Conservation (phyloP, 2,797 vertebrate genomes). For the Falco naumanni region DNA sequence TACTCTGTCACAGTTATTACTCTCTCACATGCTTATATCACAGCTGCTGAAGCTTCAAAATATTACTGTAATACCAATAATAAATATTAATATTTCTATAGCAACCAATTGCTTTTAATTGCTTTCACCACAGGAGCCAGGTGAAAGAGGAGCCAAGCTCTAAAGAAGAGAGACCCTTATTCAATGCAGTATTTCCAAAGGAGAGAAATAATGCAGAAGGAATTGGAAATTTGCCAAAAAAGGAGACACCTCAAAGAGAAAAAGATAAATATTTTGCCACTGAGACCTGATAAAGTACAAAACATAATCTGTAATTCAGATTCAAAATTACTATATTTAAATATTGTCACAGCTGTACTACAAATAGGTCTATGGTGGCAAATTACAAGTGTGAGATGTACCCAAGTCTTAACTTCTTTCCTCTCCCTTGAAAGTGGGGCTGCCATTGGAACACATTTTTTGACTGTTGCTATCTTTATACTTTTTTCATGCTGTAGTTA, state of each 20-base stretch:
- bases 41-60: conserved; percentile 10
- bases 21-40: not conserved
- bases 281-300: conserved; percentile 36
- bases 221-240: conserved; percentile 50
- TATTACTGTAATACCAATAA: conserved; percentile 36
- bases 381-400: not conserved
- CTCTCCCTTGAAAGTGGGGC: not conserved
- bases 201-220: not conserved
- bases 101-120: conserved; percentile 53
- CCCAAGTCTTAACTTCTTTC: not conserved
- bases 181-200: conserved; percentile 9
- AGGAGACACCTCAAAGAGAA: conserved; percentile 11
- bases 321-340: conserved; percentile 51
- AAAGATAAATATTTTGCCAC: conserved; percentile 57
- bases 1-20: not conserved
- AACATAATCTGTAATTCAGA: conserved; percentile 60
- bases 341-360: conserved; percentile 16
- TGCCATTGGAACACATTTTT: not conserved
- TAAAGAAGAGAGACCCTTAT: not conserved
- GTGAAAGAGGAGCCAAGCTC: conserved; percentile 17
- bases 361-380: conserved; percentile 1
- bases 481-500: not conserved
- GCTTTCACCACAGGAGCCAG: conserved; percentile 44
- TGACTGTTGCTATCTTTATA: not conserved
- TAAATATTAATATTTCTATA: conserved; percentile 61